phyloP scores from a whole-genome alignment of 2,797 vertebrate species.

The Champsocephalus gunnari region DNA sequence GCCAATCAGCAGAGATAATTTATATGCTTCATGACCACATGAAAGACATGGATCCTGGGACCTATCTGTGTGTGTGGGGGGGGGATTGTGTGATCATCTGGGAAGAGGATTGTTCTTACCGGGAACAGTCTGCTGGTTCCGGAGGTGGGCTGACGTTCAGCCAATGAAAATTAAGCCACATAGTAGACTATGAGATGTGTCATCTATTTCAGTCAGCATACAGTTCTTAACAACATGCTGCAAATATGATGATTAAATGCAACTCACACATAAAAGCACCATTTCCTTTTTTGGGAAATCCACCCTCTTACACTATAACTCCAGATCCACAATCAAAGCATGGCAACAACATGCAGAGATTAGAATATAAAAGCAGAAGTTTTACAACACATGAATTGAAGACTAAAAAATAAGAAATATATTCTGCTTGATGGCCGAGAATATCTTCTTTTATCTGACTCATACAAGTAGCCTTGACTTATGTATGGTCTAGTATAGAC shows the following conservation, averaged over 20 bases:
- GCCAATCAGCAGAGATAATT: slow-evolving; percentile 63
- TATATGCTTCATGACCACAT: slow-evolving; percentile 54
- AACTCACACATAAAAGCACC: slow-evolving; percentile 7
- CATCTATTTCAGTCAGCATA: slow-evolving; percentile 40
- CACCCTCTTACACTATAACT: neutral
- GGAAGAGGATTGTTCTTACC: slow-evolving; percentile 73
- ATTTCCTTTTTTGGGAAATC: slow-evolving; percentile 12
- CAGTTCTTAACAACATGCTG: slow-evolving; percentile 27
- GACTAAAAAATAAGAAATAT: neutral
- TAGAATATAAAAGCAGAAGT: neutral
- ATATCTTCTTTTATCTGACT: neutral
- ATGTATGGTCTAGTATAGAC: neutral
- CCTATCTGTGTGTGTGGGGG: slow-evolving; percentile 18
- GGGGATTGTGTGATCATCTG: slow-evolving; percentile 47
- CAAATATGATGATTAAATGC: slow-evolving; percentile 21
- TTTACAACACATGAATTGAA: neutral
- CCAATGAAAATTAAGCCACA: slow-evolving; percentile 69
- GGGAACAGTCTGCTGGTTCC: slow-evolving; percentile 68
- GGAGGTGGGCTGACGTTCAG: slow-evolving; percentile 63
- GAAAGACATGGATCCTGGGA: slow-evolving; percentile 42
- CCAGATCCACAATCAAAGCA: slow-evolving; percentile 10
- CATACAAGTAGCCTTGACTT: neutral
- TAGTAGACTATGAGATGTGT: slow-evolving; percentile 65
- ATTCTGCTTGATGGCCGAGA: neutral
- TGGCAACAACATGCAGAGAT: slow-evolving; percentile 1